Base-by-base conservation (phyloP, 2,113 vertebrate genomes). In the Oncorhynchus kisutch region DNA sequence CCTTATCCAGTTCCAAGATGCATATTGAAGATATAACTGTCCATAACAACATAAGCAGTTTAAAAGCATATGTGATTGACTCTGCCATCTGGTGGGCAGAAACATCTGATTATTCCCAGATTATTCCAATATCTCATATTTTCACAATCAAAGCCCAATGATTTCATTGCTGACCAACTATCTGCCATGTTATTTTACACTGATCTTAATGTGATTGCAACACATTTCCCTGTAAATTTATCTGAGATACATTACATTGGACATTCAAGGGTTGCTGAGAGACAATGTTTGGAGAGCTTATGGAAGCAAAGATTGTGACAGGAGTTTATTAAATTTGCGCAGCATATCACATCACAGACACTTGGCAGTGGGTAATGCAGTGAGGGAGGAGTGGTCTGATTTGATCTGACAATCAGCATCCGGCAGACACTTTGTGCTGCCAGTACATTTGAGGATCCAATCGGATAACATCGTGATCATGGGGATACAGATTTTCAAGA, bases 301-400 rank as follows among this genome's bases (percentile, higher is more conserved):
- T 27, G 14, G 39, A n/a, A 66, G 75, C 73, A 83, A 31, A 81
- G 75, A 79, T 71, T 68, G 71, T 8, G 70, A 65, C 75, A 70
- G 60, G 59, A 51, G 82, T 51, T 91, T 81, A 93, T 93, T 92
- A 90, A 90, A 92, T 92, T 92, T 91, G 88, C 88, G 20, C 49
- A n/a, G 24, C 62, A 7, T 5, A 66, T 16, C 67, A 39, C 0
- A 49, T 75, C 77, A 77, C 20, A 39, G 71, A 8, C 59, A 22
- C 59, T 13, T 60, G 57, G n/a, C 54, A 76, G 57, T 1, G 2
- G 16, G 25, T 68, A 25, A 0, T 11, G 18, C 67, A 68, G n/a
- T 48, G 71, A 74, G 71, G 76, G 70, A n/a, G 64, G 13, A 22
- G 18, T 2, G 68, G 39, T 20, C 11, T 27, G 72, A 64, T 74